These are phyloP conservation scores for Ormyrus nitidulus DNA, from an alignment of 2,888 invertebrate genomes.

Conservation along the genomic window DNA sequence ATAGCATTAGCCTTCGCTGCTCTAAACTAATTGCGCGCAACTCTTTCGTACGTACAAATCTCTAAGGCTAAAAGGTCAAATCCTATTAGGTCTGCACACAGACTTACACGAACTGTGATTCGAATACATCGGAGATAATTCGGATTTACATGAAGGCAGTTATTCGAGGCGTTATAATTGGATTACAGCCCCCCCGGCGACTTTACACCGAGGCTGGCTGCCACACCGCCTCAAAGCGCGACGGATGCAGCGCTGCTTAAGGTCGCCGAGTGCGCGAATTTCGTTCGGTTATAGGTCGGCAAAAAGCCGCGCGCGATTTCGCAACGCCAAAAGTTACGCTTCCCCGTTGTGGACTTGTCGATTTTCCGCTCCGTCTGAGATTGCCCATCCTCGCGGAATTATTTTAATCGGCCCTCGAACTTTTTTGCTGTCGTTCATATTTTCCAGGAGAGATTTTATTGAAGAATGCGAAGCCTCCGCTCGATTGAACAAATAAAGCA, in stretches of 20 bases:
- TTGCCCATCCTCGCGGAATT: too few relatives aligned
- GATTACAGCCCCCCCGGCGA: slow-evolving; percentile 42
- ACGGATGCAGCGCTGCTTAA: slow-evolving; percentile 2
- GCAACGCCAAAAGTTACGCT: background rate
- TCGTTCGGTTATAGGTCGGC: slow-evolving; percentile 22
- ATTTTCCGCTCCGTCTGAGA: background rate
- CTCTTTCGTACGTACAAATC: slow-evolving; percentile 11
- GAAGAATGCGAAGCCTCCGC: too few relatives aligned
- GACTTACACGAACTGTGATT: slow-evolving; percentile 34
- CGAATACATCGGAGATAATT: slow-evolving; percentile 39
- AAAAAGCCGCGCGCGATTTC: slow-evolving; percentile 30
- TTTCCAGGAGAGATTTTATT: too few relatives aligned
- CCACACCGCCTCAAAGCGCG: slow-evolving; percentile 3
- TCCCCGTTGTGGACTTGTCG: background rate
- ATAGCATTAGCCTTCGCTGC: background rate
- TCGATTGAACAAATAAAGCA: background rate
- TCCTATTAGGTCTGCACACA: slow-evolving; percentile 25
- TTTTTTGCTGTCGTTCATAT: too few relatives aligned
- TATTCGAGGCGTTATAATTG: slow-evolving; percentile 53
- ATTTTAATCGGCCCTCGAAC: too few relatives aligned
- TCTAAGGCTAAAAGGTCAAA: slow-evolving; percentile 25
- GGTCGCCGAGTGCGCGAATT: slow-evolving; percentile 1
- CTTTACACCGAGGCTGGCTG: slow-evolving; percentile 15
- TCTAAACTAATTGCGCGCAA: background rate
- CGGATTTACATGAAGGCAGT: slow-evolving; percentile 45